Evolutionary conservation across 2,888 invertebrate genomes (phyloP).

Genomic region (Drosophila maculinotata): DNA sequence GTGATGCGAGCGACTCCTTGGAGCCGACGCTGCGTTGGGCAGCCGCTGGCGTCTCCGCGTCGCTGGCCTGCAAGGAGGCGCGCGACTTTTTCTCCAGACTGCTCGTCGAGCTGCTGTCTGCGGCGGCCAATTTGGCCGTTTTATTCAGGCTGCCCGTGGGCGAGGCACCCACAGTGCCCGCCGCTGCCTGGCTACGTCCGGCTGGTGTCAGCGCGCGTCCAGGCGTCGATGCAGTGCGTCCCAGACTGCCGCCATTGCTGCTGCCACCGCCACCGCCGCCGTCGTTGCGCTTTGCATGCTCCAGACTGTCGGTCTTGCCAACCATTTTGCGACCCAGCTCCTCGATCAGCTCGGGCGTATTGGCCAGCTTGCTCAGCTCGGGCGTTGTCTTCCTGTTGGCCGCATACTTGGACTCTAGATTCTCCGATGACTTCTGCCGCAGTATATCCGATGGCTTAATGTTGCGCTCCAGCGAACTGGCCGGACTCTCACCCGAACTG

Average conservation of each 20-base stretch:
- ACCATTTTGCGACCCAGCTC: conserved; percentile 84
- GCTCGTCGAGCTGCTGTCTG: conserved; percentile 82
- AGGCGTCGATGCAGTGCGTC: conserved; percentile 79
- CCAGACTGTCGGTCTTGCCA: conserved; percentile 84
- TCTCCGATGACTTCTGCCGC: conserved; percentile 85
- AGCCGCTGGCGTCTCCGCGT: conserved; percentile 58
- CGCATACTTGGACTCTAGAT: conserved; percentile 83
- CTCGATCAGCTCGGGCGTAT: conserved; percentile 83
- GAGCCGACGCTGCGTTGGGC: conserved; percentile 83
- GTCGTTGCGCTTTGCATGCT: conserved; percentile 81
- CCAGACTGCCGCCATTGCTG: conserved; percentile 80
- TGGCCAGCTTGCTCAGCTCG: conserved; percentile 82
- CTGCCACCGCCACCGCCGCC: conserved; percentile 30
- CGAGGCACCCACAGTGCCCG: conserved; percentile 74
- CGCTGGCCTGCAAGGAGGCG: conserved; percentile 73
- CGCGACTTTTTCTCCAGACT: conserved; percentile 83
- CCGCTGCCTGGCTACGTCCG: conserved; percentile 37
- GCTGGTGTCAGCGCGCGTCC: conserved; percentile 60
- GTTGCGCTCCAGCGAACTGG: conserved; percentile 84
- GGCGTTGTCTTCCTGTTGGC: conserved; percentile 84
- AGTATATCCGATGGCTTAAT: conserved; percentile 85
- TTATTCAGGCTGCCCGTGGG: conserved; percentile 84
- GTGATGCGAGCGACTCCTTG: conserved; percentile 85
- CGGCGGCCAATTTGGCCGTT: conserved; percentile 72
- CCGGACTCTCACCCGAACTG: conserved; percentile 82